phyloP scores from a whole-genome alignment of 2,797 vertebrate species.

The Coregonus sp. region DNA sequence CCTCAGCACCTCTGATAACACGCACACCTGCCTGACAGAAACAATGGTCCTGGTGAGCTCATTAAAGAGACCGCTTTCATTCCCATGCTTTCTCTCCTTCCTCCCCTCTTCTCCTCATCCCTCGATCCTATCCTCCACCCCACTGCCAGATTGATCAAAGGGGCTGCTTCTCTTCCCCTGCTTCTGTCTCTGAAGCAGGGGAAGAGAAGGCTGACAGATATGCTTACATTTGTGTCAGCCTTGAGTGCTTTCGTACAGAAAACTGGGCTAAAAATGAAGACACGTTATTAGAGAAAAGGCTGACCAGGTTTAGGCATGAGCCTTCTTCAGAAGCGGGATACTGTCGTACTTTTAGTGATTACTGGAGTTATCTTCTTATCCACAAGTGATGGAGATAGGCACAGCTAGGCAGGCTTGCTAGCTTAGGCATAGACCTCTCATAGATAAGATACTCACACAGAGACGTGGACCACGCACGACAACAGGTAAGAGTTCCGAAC shows the following conservation, averaged over 20 bases:
- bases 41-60: no score
- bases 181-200: background rate
- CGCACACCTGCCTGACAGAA: background rate
- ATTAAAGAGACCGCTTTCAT: background rate
- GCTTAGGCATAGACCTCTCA: no score
- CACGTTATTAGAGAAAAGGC: background rate
- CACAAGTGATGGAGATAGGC: no score
- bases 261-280: constrained; percentile 14
- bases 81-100: background rate
- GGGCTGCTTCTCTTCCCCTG: background rate
- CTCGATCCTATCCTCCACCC: background rate
- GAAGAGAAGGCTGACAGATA: background rate
- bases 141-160: background rate
- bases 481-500: background rate
- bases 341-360: background rate
- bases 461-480: no score
- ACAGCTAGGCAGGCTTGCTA: no score
- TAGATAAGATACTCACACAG: no score
- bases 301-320: constrained; percentile 1
- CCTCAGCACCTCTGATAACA: background rate
- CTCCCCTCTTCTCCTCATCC: background rate
- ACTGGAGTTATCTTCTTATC: no score
- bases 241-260: constrained; percentile 1
- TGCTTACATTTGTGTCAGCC: background rate
- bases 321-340: constrained; percentile 16